A percentile compares a stretch with the other conserved stretches of the same genome.
phyloP scores from a whole-genome alignment of 2,797 vertebrate genomes.

The Coilia nasus region DNA sequence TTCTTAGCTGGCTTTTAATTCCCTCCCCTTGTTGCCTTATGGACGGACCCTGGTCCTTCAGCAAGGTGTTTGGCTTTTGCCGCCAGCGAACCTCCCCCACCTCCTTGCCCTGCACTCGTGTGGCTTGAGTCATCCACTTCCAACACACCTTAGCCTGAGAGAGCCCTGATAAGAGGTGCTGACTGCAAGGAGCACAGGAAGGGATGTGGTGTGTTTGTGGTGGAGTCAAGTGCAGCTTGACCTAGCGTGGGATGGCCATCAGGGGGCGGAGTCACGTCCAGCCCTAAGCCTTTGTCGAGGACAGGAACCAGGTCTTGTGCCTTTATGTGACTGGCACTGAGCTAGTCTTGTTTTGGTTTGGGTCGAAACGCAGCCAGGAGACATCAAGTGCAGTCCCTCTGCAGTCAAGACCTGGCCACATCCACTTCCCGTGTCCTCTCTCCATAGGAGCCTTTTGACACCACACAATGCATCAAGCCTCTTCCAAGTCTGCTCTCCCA shows the following conservation, averaged over 20 bases:
- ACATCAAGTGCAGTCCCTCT: too few species aligned
- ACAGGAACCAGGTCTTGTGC: too few species aligned
- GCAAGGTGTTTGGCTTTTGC: not conserved
- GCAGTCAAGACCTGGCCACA: too few species aligned
- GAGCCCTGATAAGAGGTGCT: not conserved
- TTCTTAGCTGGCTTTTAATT: not conserved
- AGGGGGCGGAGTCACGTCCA: too few species aligned
- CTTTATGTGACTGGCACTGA: too few species aligned
- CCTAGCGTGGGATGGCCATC: not conserved
- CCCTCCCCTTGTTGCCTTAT: not conserved
- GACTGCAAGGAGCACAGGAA: not conserved
- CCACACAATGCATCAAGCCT: not conserved
- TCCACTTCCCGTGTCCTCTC: not conserved
- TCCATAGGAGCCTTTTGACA: not conserved
- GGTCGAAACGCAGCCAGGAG: too few species aligned
- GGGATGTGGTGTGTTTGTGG: not conserved
- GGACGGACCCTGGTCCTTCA: not conserved
- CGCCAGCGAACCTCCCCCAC: not conserved
- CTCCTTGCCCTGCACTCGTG: not conserved
- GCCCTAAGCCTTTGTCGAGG: too few species aligned
- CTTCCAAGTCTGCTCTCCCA: not conserved
- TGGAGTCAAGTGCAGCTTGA: not conserved
- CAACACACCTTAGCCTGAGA: not conserved
- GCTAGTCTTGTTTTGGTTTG: too few species aligned
- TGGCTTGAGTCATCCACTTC: not conserved